Conservation (phyloP, 2,113 vertebrate genomes). For the Seriola quinqueradiata region DNA sequence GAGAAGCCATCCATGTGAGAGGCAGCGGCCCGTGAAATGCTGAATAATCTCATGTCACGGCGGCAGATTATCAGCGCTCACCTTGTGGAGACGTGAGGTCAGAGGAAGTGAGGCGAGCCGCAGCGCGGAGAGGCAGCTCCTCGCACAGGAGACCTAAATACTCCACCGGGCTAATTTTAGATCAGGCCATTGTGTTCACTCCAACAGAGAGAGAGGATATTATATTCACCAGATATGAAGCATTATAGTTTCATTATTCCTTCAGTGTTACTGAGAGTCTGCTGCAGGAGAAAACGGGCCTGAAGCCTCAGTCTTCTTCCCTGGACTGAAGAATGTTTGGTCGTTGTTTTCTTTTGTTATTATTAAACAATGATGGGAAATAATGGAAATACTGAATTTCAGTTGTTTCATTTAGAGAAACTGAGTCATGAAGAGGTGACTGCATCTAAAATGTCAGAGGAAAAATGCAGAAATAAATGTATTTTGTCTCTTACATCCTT, state of each 20-base stretch:
- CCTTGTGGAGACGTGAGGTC: slow-evolving; percentile 25
- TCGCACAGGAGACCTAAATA: slow-evolving; percentile 1
- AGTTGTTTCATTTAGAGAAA: too few relatives aligned
- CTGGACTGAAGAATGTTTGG: too few relatives aligned
- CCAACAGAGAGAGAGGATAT: neutral
- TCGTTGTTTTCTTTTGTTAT: too few relatives aligned
- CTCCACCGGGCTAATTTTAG: slow-evolving; percentile 29
- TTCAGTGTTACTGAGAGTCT: neutral
- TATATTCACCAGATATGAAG: slow-evolving; percentile 2
- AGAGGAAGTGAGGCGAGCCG: neutral
- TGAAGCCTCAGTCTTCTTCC: too few relatives aligned
- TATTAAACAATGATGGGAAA: too few relatives aligned
- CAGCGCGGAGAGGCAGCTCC: neutral
- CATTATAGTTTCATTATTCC: neutral
- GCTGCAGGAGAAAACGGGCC: too few relatives aligned
- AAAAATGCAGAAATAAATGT: too few relatives aligned
- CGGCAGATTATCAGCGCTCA: neutral
- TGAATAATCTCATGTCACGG: slow-evolving; percentile 35
- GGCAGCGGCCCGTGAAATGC: neutral
- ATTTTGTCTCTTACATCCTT: too few relatives aligned
- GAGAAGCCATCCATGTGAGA: slow-evolving; percentile 16
- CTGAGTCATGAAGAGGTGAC: too few relatives aligned
- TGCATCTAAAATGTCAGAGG: too few relatives aligned
- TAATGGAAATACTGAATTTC: too few relatives aligned
- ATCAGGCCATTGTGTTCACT: neutral